phyloP scores from a whole-genome alignment of 2,888 invertebrate genomes.

The Syrista parreyssii region DNA sequence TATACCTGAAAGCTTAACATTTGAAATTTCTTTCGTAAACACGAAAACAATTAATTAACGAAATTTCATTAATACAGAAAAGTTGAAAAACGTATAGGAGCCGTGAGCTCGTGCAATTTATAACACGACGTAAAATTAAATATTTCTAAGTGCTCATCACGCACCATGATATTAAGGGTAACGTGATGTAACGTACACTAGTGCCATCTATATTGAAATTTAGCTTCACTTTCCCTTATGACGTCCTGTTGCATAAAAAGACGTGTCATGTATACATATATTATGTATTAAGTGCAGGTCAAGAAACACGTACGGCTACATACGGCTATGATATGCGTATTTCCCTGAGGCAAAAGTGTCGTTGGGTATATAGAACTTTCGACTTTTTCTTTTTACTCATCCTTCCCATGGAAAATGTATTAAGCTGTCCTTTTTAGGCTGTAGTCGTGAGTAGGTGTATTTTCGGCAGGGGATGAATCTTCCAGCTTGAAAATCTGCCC shows the following conservation, averaged over 20 bases:
- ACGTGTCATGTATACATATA: background rate
- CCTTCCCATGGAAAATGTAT: background rate
- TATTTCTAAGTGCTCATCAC: background rate
- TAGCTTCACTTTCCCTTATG: background rate
- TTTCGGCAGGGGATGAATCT: background rate
- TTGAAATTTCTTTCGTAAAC: too few relatives aligned
- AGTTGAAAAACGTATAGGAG: background rate
- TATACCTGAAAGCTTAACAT: too few relatives aligned
- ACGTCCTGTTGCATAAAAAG: background rate
- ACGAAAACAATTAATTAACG: too few relatives aligned
- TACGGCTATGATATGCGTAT: background rate
- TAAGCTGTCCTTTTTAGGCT: background rate
- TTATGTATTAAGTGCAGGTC: background rate
- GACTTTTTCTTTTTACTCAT: background rate
- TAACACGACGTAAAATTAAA: background rate
- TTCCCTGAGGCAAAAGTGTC: background rate
- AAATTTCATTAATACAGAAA: background rate
- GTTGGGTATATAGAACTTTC: background rate
- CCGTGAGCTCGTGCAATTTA: background rate
- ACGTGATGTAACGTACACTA: background rate
- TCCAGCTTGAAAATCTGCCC: background rate
- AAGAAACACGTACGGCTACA: background rate
- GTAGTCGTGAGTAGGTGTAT: background rate
- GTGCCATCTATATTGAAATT: background rate
- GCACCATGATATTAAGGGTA: background rate